A percentile compares a stretch with the other conserved stretches of the same genome.
phyloP scores from a whole-genome alignment of 2,113 vertebrate genomes.

The Takifugu flavidus region DNA sequence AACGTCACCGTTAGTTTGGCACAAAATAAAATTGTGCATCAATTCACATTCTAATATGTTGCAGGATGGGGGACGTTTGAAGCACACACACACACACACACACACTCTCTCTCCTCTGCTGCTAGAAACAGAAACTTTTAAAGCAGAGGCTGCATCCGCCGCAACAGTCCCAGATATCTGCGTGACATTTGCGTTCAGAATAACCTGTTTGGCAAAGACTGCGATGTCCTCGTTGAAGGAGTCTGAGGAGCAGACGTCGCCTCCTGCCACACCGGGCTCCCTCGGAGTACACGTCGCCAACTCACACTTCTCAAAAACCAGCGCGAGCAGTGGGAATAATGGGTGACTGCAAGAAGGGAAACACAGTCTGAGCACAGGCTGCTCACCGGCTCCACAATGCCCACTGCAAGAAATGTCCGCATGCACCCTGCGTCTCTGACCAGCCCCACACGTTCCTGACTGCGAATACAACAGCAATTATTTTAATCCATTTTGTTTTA shows the following conservation, averaged over 20 bases:
- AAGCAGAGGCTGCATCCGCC: background rate
- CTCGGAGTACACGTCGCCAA: constrained; percentile 97
- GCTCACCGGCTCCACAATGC: constrained; percentile 49
- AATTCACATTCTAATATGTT: background rate
- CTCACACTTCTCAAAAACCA: constrained; percentile 99
- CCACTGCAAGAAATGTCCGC: constrained; percentile 51
- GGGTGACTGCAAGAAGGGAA: constrained; percentile 89
- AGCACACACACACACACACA: too few relatives aligned
- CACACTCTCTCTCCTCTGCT: too few relatives aligned
- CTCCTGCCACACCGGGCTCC: constrained; percentile 98
- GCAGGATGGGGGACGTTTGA: background rate
- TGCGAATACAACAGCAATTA: background rate
- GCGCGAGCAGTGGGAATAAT: constrained; percentile 96
- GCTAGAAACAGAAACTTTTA: too few relatives aligned
- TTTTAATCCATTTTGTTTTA: background rate
- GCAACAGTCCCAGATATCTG: constrained; percentile 4
- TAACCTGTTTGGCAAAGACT: constrained; percentile 99
- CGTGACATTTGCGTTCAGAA: constrained; percentile 19
- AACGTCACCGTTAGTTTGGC: constrained; percentile 51
- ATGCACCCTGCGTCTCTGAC: constrained; percentile 15
- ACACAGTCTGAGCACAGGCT: constrained; percentile 64
- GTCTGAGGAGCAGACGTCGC: constrained; percentile 98
- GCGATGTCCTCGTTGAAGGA: constrained; percentile 99
- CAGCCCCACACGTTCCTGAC: background rate
- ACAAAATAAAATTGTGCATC: constrained; percentile 9